Conservation (phyloP, 2,113 vertebrate species). For the Eulemur macaco region DNA sequence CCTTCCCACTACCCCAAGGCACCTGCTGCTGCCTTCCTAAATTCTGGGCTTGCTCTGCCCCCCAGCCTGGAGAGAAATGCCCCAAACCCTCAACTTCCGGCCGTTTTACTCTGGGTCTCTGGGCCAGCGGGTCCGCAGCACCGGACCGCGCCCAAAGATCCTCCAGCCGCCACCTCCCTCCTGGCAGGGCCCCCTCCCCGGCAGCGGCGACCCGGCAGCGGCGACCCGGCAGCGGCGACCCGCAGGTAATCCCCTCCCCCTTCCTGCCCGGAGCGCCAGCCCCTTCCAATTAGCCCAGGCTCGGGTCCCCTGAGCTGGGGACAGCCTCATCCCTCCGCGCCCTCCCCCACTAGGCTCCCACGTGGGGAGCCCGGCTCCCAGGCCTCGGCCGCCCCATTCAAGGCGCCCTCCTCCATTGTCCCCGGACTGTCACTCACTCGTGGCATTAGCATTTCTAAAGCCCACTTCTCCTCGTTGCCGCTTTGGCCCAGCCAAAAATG, state of each 20-base stretch:
- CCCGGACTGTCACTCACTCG: constrained; percentile 49
- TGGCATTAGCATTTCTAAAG: constrained; percentile 74
- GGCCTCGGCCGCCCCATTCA: constrained; percentile 41
- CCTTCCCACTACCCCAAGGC: background rate
- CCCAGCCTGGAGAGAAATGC: background rate
- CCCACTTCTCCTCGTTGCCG: background rate
- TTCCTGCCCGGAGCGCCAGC: background rate
- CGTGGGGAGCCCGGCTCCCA: constrained; percentile 49
- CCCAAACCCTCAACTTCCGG: background rate
- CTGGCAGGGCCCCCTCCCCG: background rate
- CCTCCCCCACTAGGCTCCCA: constrained; percentile 43
- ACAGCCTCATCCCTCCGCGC: background rate
- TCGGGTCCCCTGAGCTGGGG: background rate
- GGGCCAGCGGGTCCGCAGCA: background rate
- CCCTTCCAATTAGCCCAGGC: constrained; percentile 1
- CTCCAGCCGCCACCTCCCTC: background rate
- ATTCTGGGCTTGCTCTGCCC: background rate
- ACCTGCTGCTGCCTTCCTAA: background rate
- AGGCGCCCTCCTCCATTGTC: constrained; percentile 55
- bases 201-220: accelerated
- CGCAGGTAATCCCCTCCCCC: background rate
- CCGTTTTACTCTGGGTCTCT: background rate
- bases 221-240: background rate
- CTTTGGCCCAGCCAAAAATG: constrained; percentile 8
- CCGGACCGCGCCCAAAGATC: background rate